phyloP scores from a whole-genome alignment of 2,888 invertebrate species.

The Timema cristinae region DNA sequence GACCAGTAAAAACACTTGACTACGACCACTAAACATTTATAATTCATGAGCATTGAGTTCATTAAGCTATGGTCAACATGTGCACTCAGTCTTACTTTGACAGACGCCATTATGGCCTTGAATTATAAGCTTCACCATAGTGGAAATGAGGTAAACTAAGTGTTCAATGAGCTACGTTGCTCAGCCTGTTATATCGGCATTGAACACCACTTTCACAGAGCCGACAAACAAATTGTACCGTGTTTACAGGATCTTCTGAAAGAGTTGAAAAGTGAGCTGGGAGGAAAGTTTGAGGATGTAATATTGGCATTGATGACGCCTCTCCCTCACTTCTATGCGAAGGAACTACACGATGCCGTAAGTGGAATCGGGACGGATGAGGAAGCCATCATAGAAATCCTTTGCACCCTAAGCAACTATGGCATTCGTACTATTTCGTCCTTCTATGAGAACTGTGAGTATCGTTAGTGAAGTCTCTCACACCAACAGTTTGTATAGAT shows the following conservation, averaged over 20 bases:
- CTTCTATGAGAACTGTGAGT: slow-evolving; percentile 76
- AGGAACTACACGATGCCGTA: slow-evolving; percentile 83
- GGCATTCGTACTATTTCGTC: slow-evolving; percentile 80
- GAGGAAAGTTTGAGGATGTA: slow-evolving; percentile 85
- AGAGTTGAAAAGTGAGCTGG: slow-evolving; percentile 83
- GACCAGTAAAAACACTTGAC: too few species aligned
- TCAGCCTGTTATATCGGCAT: not conserved
- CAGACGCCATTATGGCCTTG: too few species aligned
- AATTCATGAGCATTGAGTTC: too few species aligned
- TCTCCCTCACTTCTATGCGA: slow-evolving; percentile 84
- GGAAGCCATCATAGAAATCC: slow-evolving; percentile 86
- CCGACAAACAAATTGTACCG: not conserved
- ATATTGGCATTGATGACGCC: slow-evolving; percentile 89
- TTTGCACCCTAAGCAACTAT: slow-evolving; percentile 87
- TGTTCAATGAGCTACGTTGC: too few species aligned
- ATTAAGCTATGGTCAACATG: too few species aligned
- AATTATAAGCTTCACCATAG: too few species aligned
- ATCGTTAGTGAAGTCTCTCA: not conserved
- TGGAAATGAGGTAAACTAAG: too few species aligned
- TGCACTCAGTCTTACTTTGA: too few species aligned
- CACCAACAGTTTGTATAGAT: too few species aligned
- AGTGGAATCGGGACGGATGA: slow-evolving; percentile 85
- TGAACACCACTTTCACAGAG: not conserved
- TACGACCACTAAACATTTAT: too few species aligned
- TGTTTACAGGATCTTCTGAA: slow-evolving; percentile 63